phyloP scores from a whole-genome alignment of 2,797 vertebrate genomes.

The Scyliorhinus canicula region DNA sequence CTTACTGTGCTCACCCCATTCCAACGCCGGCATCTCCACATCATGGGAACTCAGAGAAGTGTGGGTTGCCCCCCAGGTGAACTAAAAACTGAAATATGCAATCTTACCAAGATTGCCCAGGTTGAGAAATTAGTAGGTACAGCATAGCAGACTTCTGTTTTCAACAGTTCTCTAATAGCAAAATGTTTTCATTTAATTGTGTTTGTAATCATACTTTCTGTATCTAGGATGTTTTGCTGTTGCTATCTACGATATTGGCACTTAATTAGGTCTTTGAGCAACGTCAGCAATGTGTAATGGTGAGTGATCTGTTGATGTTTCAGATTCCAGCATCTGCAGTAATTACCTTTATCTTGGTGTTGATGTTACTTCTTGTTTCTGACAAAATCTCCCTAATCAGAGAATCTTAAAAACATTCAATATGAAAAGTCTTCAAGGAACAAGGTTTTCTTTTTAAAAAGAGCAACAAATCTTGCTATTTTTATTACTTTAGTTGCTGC shows the following conservation, averaged over 20 bases:
- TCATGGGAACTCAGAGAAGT: too few species aligned
- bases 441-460: too few species aligned
- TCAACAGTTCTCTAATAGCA: not conserved
- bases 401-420: not conserved
- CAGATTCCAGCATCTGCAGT: too few species aligned
- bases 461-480: too few species aligned
- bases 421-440: not conserved
- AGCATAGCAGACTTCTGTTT: not conserved
- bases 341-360: too few species aligned
- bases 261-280: not conserved
- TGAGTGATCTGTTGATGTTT: not conserved
- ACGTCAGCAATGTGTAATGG: not conserved
- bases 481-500: too few species aligned
- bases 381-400: not conserved
- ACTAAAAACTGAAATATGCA: conserved; percentile 68
- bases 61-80: conserved; percentile 80
- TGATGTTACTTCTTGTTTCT: not conserved
- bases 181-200: not conserved
- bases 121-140: conserved; percentile 79
- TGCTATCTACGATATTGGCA: not conserved
- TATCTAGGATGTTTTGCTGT: not conserved
- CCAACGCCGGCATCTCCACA: too few species aligned
- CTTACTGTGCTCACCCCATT: too few species aligned
- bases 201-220: not conserved
- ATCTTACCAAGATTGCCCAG: conserved; percentile 50